Percentiles rank a stretch among this genome's conserved stretches.
Evolutionary conservation across 2,113 vertebrate genomes (phyloP).

Genomic region (Corydoras sp.): DNA sequence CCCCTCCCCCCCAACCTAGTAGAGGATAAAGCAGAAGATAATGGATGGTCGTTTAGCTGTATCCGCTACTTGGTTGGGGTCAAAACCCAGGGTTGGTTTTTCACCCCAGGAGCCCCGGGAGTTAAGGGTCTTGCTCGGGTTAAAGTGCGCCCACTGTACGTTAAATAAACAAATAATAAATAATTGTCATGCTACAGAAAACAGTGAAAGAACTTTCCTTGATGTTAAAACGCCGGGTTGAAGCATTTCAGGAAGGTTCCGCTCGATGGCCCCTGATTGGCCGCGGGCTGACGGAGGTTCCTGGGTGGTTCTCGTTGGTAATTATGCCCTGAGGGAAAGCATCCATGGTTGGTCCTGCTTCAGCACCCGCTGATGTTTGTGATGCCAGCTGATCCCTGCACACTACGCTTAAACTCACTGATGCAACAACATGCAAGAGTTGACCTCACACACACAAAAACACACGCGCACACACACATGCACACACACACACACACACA

Average conservation of each 20-base stretch:
- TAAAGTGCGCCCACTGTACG: too few species aligned
- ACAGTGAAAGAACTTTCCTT: not conserved
- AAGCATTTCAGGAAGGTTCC: not conserved
- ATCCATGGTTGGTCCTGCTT: constrained; percentile 5
- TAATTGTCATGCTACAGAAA: too few species aligned
- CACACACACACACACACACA: constrained; percentile 45
- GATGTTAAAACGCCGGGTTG: not conserved
- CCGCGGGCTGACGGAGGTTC: not conserved
- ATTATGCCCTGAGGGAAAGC: not conserved
- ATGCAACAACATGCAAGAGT: constrained; percentile 23
- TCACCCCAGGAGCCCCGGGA: too few species aligned
- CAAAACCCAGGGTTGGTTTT: too few species aligned
- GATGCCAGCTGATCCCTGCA: constrained; percentile 23
- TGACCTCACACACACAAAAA: constrained; percentile 6
- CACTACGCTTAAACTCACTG: constrained; percentile 1
- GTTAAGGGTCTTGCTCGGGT: too few species aligned
- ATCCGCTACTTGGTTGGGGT: too few species aligned
- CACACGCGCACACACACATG: not conserved
- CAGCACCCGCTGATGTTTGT: constrained; percentile 35
- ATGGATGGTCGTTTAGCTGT: too few species aligned
- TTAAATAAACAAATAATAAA: too few species aligned
- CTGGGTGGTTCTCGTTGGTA: not conserved
- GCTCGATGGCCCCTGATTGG: not conserved
- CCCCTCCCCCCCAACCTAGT: too few species aligned
- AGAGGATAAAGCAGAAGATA: too few species aligned